These are phyloP conservation scores for Gambusia holbrooki DNA, from an alignment of 2,113 vertebrate genomes.

Conservation along the genomic window DNA sequence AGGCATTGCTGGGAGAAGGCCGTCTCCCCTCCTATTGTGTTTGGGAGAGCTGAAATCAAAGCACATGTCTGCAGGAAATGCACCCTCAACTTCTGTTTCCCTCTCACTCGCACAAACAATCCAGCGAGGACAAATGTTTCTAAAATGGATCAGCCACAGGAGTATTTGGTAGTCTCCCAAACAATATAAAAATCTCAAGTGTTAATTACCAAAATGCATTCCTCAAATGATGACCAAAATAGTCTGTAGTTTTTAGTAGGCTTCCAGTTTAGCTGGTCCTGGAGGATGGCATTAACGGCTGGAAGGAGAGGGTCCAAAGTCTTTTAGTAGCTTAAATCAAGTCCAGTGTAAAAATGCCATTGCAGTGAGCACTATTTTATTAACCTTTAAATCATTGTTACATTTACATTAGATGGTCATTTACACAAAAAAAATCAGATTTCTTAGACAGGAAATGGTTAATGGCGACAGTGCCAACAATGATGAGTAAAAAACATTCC, in stretches of 20 bases:
- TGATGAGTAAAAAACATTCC: not conserved
- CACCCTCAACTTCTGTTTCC: slow-evolving; percentile 68
- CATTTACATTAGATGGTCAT: not conserved
- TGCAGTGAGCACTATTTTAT: not conserved
- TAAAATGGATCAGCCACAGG: slow-evolving; percentile 33
- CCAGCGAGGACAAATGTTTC: slow-evolving; percentile 34
- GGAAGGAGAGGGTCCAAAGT: not conserved
- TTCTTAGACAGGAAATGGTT: no score
- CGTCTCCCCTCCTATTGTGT: slow-evolving; percentile 74
- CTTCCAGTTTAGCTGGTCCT: not conserved
- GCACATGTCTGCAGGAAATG: slow-evolving; percentile 77
- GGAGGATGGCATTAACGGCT: not conserved
- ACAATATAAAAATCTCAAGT: slow-evolving; percentile 6
- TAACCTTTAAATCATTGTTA: not conserved
- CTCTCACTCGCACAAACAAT: slow-evolving; percentile 35
- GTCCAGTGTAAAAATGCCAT: not conserved
- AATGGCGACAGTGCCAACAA: no score
- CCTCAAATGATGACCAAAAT: not conserved
- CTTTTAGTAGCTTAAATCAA: not conserved
- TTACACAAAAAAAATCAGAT: not conserved
- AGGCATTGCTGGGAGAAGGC: slow-evolving; percentile 46
- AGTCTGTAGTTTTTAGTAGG: not conserved
- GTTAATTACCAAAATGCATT: slow-evolving; percentile 19
- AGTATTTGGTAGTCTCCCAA: slow-evolving; percentile 28
- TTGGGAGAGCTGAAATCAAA: slow-evolving; percentile 70